These are phyloP conservation scores for Lontra canadensis DNA, from an alignment of 2,113 vertebrate species.

Conservation along the genomic window DNA sequence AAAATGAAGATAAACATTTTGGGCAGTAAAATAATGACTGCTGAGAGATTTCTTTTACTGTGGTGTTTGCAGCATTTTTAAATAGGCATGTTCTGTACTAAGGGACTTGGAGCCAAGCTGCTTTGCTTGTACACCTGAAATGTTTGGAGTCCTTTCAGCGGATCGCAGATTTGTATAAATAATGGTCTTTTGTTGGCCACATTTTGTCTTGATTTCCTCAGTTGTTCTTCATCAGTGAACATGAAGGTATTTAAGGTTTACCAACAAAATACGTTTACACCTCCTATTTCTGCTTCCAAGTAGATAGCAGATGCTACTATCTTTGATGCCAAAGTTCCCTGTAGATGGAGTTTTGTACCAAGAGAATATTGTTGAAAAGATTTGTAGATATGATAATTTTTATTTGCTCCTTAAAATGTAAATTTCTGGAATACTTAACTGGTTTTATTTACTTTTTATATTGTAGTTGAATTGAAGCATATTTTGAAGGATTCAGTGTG, in stretches of 20 bases:
- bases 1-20: background rate
- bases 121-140: background rate
- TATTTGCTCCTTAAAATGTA: constrained; percentile 47
- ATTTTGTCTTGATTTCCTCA: background rate
- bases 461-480: background rate
- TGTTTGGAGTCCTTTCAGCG: background rate
- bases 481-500: background rate
- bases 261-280: constrained; percentile 15
- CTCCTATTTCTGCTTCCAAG: constrained; percentile 29
- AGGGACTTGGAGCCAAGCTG: background rate
- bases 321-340: constrained; percentile 46
- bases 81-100: background rate
- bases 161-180: background rate
- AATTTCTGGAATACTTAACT: constrained; percentile 29
- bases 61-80: background rate
- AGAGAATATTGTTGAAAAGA: constrained; percentile 47
- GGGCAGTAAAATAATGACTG: background rate
- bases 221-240: constrained; percentile 30
- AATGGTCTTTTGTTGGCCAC: background rate
- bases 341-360: constrained; percentile 44
- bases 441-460: constrained; percentile 10
- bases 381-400: constrained; percentile 38
- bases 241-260: constrained; percentile 45
- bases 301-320: constrained; percentile 24
- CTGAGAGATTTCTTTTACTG: background rate